phyloP scores from a whole-genome alignment of 1,140 invertebrate species.

The Stenopsyche tienmushanensis region DNA sequence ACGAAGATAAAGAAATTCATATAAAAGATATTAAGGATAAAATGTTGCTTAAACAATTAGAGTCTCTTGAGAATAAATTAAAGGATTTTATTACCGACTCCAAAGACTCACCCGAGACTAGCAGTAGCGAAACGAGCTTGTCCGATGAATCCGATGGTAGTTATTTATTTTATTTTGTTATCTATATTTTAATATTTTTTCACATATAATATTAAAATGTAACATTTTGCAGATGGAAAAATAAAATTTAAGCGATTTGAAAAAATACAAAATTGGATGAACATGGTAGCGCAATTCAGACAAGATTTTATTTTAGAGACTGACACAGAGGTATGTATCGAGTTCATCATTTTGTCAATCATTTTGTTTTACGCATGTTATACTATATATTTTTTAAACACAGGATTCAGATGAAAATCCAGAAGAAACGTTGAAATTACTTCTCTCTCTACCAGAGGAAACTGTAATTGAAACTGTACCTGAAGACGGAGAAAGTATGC shows the following conservation, averaged over 20 bases:
- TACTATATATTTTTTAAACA: conserved; percentile 24
- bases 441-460: conserved; percentile 52
- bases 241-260: conserved; percentile 21
- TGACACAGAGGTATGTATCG: conserved; percentile 24
- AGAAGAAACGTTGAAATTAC: conserved; percentile 49
- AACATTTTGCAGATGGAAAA: neutral
- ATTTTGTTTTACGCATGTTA: conserved; percentile 31
- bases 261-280: conserved; percentile 39
- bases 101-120: neutral
- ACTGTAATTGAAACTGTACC: conserved; percentile 56
- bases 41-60: neutral
- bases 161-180: neutral
- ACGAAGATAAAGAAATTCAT: conserved; percentile 18
- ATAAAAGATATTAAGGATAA: neutral
- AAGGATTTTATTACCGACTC: neutral
- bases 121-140: neutral
- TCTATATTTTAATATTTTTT: neutral
- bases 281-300: conserved; percentile 37
- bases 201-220: neutral
- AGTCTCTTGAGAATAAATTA: neutral
- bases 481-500: conserved; percentile 62
- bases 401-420: conserved; percentile 52
- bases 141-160: neutral
- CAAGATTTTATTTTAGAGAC: conserved; percentile 22
- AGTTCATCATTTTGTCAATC: neutral